Evolutionary conservation across 2,113 vertebrate genomes (phyloP).

Genomic region (Glareola pratincola): DNA sequence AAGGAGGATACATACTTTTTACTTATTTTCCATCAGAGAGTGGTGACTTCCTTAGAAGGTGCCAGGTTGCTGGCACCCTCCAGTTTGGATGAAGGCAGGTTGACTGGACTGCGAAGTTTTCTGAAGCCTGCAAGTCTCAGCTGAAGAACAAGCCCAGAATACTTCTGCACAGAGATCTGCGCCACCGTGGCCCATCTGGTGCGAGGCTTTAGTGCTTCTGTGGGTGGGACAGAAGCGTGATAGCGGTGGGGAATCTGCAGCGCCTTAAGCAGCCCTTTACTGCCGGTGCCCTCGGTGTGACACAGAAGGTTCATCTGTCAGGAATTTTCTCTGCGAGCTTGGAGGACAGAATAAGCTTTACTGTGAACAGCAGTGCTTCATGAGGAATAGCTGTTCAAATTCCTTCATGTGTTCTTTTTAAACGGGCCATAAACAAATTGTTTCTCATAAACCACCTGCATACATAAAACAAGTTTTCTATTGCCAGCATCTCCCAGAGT

Average conservation of each 20-base stretch:
- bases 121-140: neutral
- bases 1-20: neutral
- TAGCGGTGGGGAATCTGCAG: neutral
- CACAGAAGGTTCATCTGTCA: neutral
- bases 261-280: neutral
- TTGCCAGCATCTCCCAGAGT: neutral
- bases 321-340: neutral
- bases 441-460: constrained; percentile 18
- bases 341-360: neutral
- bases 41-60: neutral
- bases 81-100: too few species aligned
- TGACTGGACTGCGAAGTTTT: neutral
- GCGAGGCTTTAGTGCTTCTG: neutral
- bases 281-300: neutral
- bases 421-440: constrained; percentile 1
- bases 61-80: neutral
- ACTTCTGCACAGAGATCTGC: neutral
- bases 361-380: neutral
- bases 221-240: rapidly evolving
- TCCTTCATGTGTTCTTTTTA: neutral
- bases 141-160: neutral
- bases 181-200: neutral
- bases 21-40: neutral
- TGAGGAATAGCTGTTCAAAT: neutral
- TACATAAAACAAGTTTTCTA: neutral